Conservation (phyloP, 2,888 invertebrate genomes). For the Corythucha ciliata region DNA sequence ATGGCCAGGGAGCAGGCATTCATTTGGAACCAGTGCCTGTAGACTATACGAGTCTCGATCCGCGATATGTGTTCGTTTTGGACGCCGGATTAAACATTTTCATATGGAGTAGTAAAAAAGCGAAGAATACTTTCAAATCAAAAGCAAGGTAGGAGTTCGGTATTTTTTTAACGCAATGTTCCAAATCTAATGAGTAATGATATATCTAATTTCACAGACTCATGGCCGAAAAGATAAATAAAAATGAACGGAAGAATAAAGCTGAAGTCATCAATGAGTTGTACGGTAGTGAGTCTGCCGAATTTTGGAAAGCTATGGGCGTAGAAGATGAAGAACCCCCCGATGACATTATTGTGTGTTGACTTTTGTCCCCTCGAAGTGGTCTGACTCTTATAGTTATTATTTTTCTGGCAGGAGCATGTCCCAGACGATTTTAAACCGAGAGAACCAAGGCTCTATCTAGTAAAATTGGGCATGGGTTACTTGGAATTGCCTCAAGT, state of each 20-base stretch:
- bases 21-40: conserved; percentile 82
- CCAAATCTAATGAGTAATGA: background rate
- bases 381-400: too few species aligned
- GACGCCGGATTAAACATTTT: conserved; percentile 79
- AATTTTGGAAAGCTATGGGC: conserved; percentile 73
- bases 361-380: too few species aligned
- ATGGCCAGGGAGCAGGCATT: conserved; percentile 69
- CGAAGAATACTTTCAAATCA: conserved; percentile 80
- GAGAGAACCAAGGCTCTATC: conserved; percentile 68
- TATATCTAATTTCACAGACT: conserved; percentile 47
- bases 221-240: conserved; percentile 96
- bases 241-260: conserved; percentile 92
- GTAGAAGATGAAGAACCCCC: conserved; percentile 47
- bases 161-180: conserved; percentile 2
- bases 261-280: conserved; percentile 78
- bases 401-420: conserved; percentile 51
- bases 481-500: conserved; percentile 96
- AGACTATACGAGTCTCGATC: conserved; percentile 66
- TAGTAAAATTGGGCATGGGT: conserved; percentile 95
- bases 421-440: conserved; percentile 58
- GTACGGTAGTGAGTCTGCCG: conserved; percentile 70
- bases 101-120: conserved; percentile 82
- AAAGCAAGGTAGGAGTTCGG: conserved; percentile 50
- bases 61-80: conserved; percentile 81
- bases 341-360: too few species aligned